Evolutionary conservation across 2,113 vertebrate genomes (phyloP).

Genomic region (Zosterops japonicus): DNA sequence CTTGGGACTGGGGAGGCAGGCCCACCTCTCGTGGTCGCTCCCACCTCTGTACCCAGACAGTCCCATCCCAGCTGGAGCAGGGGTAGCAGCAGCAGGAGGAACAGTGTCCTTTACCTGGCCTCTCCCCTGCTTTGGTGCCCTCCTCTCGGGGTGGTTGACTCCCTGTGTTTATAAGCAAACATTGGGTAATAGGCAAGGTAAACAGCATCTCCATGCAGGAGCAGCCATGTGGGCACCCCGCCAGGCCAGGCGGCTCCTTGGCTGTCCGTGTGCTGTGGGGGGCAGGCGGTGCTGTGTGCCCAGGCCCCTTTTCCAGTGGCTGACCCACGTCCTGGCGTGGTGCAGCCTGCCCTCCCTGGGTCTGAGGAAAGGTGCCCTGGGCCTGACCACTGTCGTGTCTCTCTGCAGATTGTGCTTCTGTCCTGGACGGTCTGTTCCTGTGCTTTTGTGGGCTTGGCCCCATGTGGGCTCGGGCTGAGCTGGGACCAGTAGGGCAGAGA

Average conservation of each 20-base stretch:
- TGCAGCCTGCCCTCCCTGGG: background rate
- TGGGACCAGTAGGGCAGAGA: background rate
- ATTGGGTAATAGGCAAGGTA: slow-evolving; percentile 38
- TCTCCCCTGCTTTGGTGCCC: background rate
- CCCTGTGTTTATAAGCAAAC: background rate
- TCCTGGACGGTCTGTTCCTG: background rate
- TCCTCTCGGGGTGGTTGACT: background rate
- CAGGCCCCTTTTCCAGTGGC: accelerated
- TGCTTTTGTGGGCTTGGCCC: background rate
- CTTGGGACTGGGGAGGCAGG: background rate
- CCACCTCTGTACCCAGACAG: background rate
- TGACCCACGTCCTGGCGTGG: accelerated
- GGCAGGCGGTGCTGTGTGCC: background rate
- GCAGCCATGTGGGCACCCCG: accelerated
- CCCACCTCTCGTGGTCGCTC: background rate
- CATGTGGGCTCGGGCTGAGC: background rate
- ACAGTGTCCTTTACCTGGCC: background rate
- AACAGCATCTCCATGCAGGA: background rate
- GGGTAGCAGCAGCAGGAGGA: background rate
- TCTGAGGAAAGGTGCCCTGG: background rate
- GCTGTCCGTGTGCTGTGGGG: background rate
- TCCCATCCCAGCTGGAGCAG: accelerated
- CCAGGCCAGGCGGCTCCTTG: accelerated
- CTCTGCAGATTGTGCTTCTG: background rate
- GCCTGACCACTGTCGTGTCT: background rate